Base-by-base conservation (phyloP, 2,113 vertebrate species). In the Piprites chloris region DNA sequence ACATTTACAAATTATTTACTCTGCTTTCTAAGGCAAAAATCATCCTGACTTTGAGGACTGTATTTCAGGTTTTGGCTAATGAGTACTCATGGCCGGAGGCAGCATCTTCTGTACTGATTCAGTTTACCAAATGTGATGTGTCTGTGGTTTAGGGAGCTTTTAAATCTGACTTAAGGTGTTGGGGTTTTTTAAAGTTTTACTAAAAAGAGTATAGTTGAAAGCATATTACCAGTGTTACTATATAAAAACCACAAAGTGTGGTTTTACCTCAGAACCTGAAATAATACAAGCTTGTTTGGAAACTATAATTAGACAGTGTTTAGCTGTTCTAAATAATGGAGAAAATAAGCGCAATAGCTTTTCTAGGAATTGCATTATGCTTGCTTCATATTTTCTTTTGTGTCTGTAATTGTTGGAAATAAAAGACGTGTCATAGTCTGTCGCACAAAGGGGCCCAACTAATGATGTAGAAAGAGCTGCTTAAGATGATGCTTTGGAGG, bases 241-340 rank as follows among this genome's bases (percentile, higher is more conserved):
- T 73, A 82, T 74, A 50, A 93, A 90, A 88, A 26, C 23, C 62
- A 62, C 78, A 22, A 56, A 87, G 42, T 61, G 30, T 33, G 37
- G 23, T 50, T 87, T 95, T 85, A 87, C 78, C 67, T 91, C 47
- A 84, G 86, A 90, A 90, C 74, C 74, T 83, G 50, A 86, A 94
- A 80, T 92, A 91, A 62, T 39, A 23, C 46, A 39, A 30, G 27
- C 49, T 90, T 62, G 30, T 73, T 90, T 80, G 47, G 47, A 74
- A 81, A 26, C 81, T 89, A 13, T 88, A 80, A 83, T 94, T 95
- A 80, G 65, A 39, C 89, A 75, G 47, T 21, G 17, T 80, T 80
- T 62, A 80, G 75, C 63, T 61, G 12, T 55, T 90, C 20, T 73
- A 68, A 85, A 23, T 91, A 66, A 44, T n/a, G n/a, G 78, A 59